Evolutionary conservation across 2,888 invertebrate species (phyloP).

Genomic region (Hypercompe scribonia): DNA sequence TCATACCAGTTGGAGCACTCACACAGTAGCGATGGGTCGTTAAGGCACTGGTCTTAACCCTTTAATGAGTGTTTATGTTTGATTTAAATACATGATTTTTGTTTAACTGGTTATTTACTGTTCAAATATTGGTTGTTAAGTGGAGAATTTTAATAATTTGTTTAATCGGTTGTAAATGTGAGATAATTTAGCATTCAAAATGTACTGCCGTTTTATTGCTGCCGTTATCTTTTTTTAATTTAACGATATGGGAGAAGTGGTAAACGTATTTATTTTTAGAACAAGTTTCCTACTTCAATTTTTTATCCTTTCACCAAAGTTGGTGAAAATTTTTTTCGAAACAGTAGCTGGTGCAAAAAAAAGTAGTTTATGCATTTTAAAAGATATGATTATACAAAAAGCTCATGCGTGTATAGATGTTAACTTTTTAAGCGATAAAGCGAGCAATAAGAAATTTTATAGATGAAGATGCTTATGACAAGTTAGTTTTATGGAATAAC

Average conservation of each 20-base stretch:
- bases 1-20: slow-evolving; percentile 66
- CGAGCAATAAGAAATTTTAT: not conserved
- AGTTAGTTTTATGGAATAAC: not conserved
- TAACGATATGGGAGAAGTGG: not conserved
- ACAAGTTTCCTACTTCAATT: not conserved
- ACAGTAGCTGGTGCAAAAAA: not conserved
- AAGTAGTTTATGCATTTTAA: not conserved
- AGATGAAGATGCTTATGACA: not conserved
- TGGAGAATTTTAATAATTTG: slow-evolving; percentile 53
- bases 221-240: slow-evolving; percentile 9
- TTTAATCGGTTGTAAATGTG: slow-evolving; percentile 46
- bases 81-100: slow-evolving; percentile 65
- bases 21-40: slow-evolving; percentile 72
- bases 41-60: slow-evolving; percentile 76
- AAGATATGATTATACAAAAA: not conserved
- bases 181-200: slow-evolving; percentile 33
- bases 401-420: not conserved
- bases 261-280: not conserved
- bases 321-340: not conserved
- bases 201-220: slow-evolving; percentile 23
- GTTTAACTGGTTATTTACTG: slow-evolving; percentile 62
- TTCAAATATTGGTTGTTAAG: slow-evolving; percentile 49
- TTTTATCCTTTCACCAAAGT: not conserved
- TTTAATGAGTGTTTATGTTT: slow-evolving; percentile 74
- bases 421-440: not conserved